Conservation (phyloP, 2,113 vertebrate species). For the Triplophysa siluroides region DNA sequence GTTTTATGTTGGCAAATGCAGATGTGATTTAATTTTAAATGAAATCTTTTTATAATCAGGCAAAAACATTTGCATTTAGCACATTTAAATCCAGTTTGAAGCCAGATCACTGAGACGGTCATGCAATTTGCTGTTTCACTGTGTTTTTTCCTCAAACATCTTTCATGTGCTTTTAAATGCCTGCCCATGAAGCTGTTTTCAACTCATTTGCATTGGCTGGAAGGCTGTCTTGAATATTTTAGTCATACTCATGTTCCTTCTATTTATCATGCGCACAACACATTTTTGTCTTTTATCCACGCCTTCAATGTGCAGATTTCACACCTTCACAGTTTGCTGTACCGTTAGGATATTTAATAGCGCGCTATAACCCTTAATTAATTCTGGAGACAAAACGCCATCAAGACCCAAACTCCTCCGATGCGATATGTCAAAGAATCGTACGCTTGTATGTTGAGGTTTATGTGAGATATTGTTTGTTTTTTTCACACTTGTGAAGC, state of each 20-base stretch:
- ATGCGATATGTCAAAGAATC: background rate
- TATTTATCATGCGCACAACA: slow-evolving; percentile 58
- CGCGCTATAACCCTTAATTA: slow-evolving; percentile 16
- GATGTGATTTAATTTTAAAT: background rate
- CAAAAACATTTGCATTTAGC: background rate
- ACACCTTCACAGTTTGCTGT: slow-evolving; percentile 11
- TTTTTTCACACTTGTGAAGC: slow-evolving; percentile 42
- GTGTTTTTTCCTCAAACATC: slow-evolving; percentile 25
- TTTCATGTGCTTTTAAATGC: slow-evolving; percentile 56
- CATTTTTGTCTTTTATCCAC: slow-evolving; percentile 56
- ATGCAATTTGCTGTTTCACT: slow-evolving; percentile 11
- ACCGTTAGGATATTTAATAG: background rate
- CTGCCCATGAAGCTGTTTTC: slow-evolving; percentile 31
- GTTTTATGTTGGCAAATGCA: background rate
- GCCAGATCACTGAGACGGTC: slow-evolving; percentile 34
- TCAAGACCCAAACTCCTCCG: background rate
- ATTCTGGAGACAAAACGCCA: background rate
- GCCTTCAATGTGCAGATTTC: slow-evolving; percentile 16
- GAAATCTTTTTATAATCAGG: background rate
- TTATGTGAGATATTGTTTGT: slow-evolving; percentile 37
- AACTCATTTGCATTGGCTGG: slow-evolving; percentile 60
- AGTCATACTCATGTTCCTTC: slow-evolving; percentile 58
- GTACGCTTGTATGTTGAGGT: background rate
- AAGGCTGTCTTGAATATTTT: slow-evolving; percentile 61
- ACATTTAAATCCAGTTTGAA: slow-evolving; percentile 42